Percentiles rank a stretch among this genome's conserved stretches.
These are phyloP conservation scores for Galleria mellonella DNA, from an alignment of 1,140 invertebrate genomes.

Conservation along the genomic window DNA sequence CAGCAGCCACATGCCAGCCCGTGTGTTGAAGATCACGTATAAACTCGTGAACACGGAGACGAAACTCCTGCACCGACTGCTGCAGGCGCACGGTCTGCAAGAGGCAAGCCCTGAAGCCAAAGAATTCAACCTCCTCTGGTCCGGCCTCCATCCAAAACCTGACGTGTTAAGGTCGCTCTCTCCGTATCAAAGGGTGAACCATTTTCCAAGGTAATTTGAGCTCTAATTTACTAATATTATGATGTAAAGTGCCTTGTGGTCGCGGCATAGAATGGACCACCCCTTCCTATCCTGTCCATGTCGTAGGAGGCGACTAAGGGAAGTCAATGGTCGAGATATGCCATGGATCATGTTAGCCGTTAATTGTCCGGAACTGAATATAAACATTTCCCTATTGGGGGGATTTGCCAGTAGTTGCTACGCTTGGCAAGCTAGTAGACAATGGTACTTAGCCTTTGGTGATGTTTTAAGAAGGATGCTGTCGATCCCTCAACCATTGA, in stretches of 20 bases:
- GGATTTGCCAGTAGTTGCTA: too few species aligned
- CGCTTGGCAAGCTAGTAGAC: too few species aligned
- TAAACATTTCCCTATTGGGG: too few species aligned
- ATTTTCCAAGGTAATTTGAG: conserved; percentile 88
- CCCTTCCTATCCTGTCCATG: too few species aligned
- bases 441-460: too few species aligned
- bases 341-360: too few species aligned
- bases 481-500: too few species aligned
- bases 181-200: conserved; percentile 93
- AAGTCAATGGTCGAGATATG: too few species aligned
- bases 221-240: not conserved
- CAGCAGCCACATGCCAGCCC: conserved; percentile 77
- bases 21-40: conserved; percentile 85
- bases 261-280: too few species aligned
- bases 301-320: too few species aligned
- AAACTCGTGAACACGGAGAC: conserved; percentile 88
- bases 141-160: conserved; percentile 92
- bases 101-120: conserved; percentile 79
- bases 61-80: conserved; percentile 82
- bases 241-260: not conserved
- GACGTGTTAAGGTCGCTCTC: conserved; percentile 86
- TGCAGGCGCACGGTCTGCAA: conserved; percentile 83
- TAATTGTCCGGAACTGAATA: too few species aligned
- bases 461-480: too few species aligned
- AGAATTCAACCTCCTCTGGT: conserved; percentile 93